Conservation (phyloP, 1,140 invertebrate species). For the Acromyrmex charruanus region DNA sequence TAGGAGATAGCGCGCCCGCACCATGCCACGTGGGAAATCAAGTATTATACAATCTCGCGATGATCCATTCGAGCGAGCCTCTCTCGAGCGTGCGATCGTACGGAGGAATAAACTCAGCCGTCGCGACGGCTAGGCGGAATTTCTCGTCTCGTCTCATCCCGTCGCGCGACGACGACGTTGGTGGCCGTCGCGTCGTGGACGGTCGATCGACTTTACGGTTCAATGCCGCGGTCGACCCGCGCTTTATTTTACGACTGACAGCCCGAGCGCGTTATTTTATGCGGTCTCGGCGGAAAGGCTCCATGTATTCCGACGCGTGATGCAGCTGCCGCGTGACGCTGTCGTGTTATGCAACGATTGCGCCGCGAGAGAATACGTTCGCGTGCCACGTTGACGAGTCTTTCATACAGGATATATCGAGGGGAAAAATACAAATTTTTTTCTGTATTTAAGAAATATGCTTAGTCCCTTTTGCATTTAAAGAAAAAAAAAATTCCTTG, state of each 20-base stretch:
- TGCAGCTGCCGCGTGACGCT: slow-evolving; percentile 43
- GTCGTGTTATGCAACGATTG: slow-evolving; percentile 44
- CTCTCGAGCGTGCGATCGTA: slow-evolving; percentile 36
- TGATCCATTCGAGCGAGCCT: slow-evolving; percentile 46
- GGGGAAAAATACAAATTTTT: background rate
- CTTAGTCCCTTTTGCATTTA: background rate
- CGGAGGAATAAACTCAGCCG: slow-evolving; percentile 35
- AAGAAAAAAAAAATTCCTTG: background rate
- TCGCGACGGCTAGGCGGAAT: slow-evolving; percentile 30
- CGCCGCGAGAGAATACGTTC: background rate
- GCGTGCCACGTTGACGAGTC: background rate
- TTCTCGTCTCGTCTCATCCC: background rate
- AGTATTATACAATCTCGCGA: slow-evolving; percentile 62
- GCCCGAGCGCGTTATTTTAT: slow-evolving; percentile 2
- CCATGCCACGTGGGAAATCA: slow-evolving; percentile 74
- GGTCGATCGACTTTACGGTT: slow-evolving; percentile 32
- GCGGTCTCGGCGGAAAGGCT: background rate
- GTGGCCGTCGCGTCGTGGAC: slow-evolving; percentile 15
- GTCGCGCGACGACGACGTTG: slow-evolving; percentile 28
- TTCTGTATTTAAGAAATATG: background rate
- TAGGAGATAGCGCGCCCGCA: slow-evolving; percentile 55
- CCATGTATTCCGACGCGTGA: slow-evolving; percentile 17
- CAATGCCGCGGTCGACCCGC: slow-evolving; percentile 34
- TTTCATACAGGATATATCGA: background rate
- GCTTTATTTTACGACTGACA: slow-evolving; percentile 25